Base-by-base conservation (phyloP, 2,888 invertebrate genomes). In the Tetragnatha montana region DNA sequence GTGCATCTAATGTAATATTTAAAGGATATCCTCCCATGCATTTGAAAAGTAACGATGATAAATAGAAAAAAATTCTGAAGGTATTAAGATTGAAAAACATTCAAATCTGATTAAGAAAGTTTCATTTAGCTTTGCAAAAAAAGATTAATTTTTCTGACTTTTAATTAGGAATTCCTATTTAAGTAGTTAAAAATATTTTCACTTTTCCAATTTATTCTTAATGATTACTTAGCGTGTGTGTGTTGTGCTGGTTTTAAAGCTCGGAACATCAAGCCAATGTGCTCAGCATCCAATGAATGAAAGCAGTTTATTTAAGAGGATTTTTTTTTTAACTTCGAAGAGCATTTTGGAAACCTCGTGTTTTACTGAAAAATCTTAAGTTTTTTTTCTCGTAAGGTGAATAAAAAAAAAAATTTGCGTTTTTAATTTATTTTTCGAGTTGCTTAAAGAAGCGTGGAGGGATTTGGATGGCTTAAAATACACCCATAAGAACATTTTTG, bases 131-230 rank as follows among this genome's bases (percentile, higher is more conserved):
- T 3, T 49, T 17, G 60, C 14, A 78, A 83, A 80, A 86, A 73
- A 50, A 80, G 21, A 73, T 86, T 86, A 86, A 86, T 86, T 70
- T 86, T 80, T 51, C 35, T 80, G 49, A 51, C 71, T 79, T 86
- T 86, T 86, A 86, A 86, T 86, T 86, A 80, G 79, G 73, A 86
- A 80, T 80, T 86, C 51, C 80, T 86, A 86, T 85, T 85, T 21
- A 85, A 85, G 78, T 79, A 51, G 69, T 85, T 79, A 85, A 79
- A 76, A 78, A 73, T 70, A 82, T 76, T 84, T 79, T 79, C 71
- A 78, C 71, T 85, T 85, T 87, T 75, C 81, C 50, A 81, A 86
- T 87, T 81, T 81, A 68, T 17, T 60, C 87, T 60, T 87, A 87
- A 87, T 70, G 87, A 87, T 70, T 81, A 68, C 35, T 71, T 87